These are phyloP conservation scores for Sebastiscus tertius DNA, from an alignment of 2,797 vertebrate species.

Conservation along the genomic window DNA sequence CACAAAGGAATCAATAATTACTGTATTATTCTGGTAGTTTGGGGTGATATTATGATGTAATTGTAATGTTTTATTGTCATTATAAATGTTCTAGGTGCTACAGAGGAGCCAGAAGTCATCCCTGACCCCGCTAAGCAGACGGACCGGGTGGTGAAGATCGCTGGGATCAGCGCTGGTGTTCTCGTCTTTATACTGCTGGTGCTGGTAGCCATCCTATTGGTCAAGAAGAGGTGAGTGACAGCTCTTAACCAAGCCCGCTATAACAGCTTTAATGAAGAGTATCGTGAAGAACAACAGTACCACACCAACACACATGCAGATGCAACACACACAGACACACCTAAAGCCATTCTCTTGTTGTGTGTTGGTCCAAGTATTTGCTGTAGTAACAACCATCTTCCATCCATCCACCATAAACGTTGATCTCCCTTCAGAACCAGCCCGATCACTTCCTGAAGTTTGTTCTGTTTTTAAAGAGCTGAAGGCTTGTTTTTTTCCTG, in stretches of 20 bases:
- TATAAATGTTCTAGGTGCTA: constrained; percentile 84
- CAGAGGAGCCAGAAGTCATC: constrained; percentile 97
- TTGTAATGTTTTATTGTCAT: background rate
- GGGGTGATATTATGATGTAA: background rate
- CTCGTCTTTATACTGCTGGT: constrained; percentile 96
- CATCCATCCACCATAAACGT: constrained; percentile 78
- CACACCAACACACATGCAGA: constrained; percentile 21
- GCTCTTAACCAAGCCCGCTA: background rate
- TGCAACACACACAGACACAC: constrained; percentile 39
- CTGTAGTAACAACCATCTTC: constrained; percentile 66
- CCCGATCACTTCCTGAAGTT: background rate
- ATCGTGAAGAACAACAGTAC: background rate
- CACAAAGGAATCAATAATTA: background rate
- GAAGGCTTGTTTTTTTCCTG: constrained; percentile 14
- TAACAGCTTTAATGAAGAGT: constrained; percentile 1
- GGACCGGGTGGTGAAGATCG: constrained; percentile 97
- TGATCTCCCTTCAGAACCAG: constrained; percentile 79
- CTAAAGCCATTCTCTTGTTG: constrained; percentile 51
- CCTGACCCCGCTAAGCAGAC: constrained; percentile 98
- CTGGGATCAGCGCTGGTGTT: constrained; percentile 95
- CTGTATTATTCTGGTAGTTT: background rate
- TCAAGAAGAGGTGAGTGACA: constrained; percentile 96
- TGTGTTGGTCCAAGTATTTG: constrained; percentile 63
- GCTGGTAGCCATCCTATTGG: constrained; percentile 92
- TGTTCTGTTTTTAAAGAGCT: constrained; percentile 1